Percentiles rank a stretch among this genome's conserved stretches.
phyloP scores from a whole-genome alignment of 2,888 invertebrate species.

The Aelia acuminata region DNA sequence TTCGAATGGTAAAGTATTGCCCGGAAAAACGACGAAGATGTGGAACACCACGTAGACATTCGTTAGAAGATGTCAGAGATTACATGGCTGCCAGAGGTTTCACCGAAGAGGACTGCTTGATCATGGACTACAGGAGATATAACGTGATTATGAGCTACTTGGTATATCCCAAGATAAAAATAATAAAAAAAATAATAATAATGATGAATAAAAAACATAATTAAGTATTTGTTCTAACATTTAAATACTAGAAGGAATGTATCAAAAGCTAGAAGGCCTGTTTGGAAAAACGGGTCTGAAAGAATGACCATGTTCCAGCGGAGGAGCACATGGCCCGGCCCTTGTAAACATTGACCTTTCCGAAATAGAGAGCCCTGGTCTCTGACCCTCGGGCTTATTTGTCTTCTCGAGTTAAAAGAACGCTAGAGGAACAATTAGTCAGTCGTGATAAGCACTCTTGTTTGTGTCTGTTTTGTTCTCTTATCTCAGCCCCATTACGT shows the following conservation, averaged over 20 bases:
- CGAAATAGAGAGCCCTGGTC: constrained; percentile 37
- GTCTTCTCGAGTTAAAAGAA: constrained; percentile 15
- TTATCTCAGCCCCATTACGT: neutral
- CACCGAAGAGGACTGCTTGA: no score
- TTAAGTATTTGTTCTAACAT: neutral
- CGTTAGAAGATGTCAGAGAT: no score
- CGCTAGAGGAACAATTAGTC: constrained; percentile 7
- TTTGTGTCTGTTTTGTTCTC: neutral
- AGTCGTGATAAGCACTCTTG: constrained; percentile 18
- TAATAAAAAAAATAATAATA: no score
- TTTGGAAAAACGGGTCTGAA: neutral
- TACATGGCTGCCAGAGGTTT: no score
- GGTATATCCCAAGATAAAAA: no score
- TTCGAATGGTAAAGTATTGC: no score
- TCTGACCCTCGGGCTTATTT: neutral
- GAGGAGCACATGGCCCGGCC: neutral
- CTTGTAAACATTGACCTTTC: constrained; percentile 37
- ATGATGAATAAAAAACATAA: no score
- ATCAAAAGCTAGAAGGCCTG: neutral
- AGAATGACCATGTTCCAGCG: neutral
- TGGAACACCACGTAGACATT: no score
- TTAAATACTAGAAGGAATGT: neutral
- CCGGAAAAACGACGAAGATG: no score
- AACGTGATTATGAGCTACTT: no score
- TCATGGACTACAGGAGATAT: no score